These are phyloP conservation scores for Struthidea cinerea DNA, from an alignment of 2,113 vertebrate genomes.

Conservation along the genomic window DNA sequence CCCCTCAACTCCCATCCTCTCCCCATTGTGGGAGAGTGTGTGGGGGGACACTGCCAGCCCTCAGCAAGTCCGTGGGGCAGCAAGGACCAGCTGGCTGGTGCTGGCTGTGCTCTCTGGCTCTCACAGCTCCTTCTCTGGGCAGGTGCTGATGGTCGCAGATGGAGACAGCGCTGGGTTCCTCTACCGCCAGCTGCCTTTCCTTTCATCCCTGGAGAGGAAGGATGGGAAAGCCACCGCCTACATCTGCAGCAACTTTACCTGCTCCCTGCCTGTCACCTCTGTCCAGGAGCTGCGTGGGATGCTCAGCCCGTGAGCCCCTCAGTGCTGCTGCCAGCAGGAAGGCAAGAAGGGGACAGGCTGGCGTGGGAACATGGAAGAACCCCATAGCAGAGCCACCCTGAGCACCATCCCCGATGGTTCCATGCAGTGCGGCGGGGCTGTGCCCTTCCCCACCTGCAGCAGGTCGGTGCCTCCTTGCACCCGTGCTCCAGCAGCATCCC, in stretches of 20 bases:
- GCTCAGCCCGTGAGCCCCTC: conserved; percentile 61
- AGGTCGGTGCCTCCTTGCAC: rapidly evolving
- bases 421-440: background rate
- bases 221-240: conserved; percentile 83
- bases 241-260: conserved; percentile 85
- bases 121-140: background rate
- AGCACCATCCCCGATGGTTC: background rate
- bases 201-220: conserved; percentile 75
- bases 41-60: background rate
- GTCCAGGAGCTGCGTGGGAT: conserved; percentile 78
- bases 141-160: conserved; percentile 87
- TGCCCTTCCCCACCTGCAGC: background rate
- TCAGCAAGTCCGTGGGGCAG: background rate
- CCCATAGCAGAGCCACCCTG: background rate
- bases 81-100: background rate
- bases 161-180: conserved; percentile 78
- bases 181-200: conserved; percentile 79
- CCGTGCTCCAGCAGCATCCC: background rate
- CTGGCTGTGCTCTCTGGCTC: background rate
- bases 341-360: background rate
- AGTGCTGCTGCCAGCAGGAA: background rate
- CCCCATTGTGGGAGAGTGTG: rapidly evolving
- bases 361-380: background rate
- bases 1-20: background rate
- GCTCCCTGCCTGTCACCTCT: conserved; percentile 84